Percentiles rank a stretch among this genome's conserved stretches.
phyloP scores from a whole-genome alignment of 2,888 invertebrate species.

The Helleia helle region DNA sequence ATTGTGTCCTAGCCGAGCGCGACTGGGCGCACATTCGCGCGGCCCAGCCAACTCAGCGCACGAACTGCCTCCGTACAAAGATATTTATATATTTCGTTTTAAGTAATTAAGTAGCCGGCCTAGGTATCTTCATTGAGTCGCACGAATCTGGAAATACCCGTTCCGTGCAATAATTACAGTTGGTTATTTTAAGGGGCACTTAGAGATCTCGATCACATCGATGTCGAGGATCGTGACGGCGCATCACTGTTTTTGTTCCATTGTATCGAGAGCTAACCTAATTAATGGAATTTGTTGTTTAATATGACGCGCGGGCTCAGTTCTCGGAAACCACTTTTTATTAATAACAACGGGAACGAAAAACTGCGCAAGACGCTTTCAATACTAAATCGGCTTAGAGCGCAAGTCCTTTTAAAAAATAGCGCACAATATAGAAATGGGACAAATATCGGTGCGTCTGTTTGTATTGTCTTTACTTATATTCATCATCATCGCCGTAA shows the following conservation, averaged over 20 bases:
- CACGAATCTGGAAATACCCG: constrained; percentile 26
- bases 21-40: too few relatives aligned
- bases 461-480: too few relatives aligned
- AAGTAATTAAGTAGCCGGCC: constrained; percentile 28
- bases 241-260: constrained; percentile 16
- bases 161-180: constrained; percentile 22
- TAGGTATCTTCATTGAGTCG: constrained; percentile 29
- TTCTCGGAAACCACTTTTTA: too few relatives aligned
- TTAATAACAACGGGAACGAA: too few relatives aligned
- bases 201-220: constrained; percentile 21
- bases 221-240: constrained; percentile 11
- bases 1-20: too few relatives aligned
- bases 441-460: too few relatives aligned
- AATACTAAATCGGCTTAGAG: constrained; percentile 5
- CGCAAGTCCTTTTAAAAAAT: constrained; percentile 5
- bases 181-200: constrained; percentile 33
- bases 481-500: too few relatives aligned
- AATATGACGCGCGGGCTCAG: too few relatives aligned
- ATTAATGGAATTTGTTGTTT: neutral
- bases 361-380: constrained; percentile 4
- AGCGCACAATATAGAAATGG: neutral
- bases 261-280: constrained; percentile 6
- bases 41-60: too few relatives aligned
- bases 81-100: constrained; percentile 28
- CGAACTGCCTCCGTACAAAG: constrained; percentile 18